Conservation (phyloP, 2,113 vertebrate genomes). For the Phrynosoma platyrhinos region DNA sequence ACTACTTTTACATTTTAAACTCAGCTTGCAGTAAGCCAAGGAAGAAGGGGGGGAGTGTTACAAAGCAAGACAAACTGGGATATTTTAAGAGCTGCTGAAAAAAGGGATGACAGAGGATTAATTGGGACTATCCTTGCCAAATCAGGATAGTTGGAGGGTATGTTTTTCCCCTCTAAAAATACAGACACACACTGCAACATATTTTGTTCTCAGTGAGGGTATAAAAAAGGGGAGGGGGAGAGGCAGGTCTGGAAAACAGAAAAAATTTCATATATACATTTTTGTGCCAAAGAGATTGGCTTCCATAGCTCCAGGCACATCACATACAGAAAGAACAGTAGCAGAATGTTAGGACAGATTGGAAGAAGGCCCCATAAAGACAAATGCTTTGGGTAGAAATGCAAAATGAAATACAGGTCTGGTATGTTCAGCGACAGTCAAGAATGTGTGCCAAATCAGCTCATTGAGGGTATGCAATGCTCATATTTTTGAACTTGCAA, state of each 20-base stretch:
- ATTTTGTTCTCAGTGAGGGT: not conserved
- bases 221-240: not conserved
- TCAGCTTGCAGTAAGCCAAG: no score
- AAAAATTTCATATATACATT: not conserved
- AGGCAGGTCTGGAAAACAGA: not conserved
- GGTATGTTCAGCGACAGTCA: not conserved
- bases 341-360: conserved; percentile 36
- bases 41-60: no score
- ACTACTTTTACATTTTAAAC: no score
- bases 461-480: not conserved
- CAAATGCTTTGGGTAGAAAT: conserved; percentile 16
- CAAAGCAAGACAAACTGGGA: no score
- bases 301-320: conserved; percentile 16
- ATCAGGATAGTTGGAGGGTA: no score
- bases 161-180: not conserved
- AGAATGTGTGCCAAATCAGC: not conserved
- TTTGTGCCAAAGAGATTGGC: conserved; percentile 19
- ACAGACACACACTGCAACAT: not conserved
- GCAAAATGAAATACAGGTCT: conserved; percentile 7
- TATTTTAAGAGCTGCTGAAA: no score
- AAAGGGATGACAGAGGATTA: no score
- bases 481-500: conserved; percentile 6
- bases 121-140: no score
- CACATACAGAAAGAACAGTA: not conserved
- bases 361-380: conserved; percentile 23